These are phyloP conservation scores for Eurystomus glaucurus DNA, from an alignment of 2,797 vertebrate species.

Conservation along the genomic window DNA sequence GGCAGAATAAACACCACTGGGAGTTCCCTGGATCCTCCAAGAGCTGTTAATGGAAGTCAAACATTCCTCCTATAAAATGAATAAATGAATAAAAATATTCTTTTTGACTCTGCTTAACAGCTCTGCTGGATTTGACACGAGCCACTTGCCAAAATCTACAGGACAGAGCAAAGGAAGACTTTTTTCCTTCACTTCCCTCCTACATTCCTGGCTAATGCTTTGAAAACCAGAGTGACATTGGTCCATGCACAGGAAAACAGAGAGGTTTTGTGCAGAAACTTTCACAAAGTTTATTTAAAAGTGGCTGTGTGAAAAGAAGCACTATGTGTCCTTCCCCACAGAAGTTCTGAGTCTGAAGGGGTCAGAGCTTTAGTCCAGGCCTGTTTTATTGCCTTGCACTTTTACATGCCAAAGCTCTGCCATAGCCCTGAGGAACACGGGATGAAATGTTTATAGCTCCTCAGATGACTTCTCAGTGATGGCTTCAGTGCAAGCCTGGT, in stretches of 20 bases:
- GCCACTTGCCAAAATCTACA: neutral
- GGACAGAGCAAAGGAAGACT: neutral
- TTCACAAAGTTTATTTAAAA: constrained; percentile 27
- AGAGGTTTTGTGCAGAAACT: constrained; percentile 37
- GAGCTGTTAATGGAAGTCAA: neutral
- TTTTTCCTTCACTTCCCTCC: neutral
- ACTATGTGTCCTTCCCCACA: neutral
- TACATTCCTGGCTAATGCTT: neutral
- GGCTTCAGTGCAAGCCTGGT: neutral
- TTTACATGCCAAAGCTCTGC: neutral
- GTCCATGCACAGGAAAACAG: neutral
- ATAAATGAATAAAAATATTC: neutral
- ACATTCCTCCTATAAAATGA: neutral
- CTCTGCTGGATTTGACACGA: neutral
- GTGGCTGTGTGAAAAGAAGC: neutral
- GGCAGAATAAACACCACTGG: neutral
- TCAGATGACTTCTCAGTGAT: neutral
- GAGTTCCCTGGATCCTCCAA: neutral
- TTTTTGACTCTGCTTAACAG: neutral
- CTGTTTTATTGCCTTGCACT: neutral
- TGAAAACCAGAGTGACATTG: accelerated
- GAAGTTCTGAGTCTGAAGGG: neutral
- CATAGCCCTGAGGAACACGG: neutral
- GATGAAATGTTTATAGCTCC: neutral
- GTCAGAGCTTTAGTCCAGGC: constrained; percentile 37